Evolutionary conservation across 2,888 invertebrate species (phyloP).

Genomic region (Diarsia brunnea): DNA sequence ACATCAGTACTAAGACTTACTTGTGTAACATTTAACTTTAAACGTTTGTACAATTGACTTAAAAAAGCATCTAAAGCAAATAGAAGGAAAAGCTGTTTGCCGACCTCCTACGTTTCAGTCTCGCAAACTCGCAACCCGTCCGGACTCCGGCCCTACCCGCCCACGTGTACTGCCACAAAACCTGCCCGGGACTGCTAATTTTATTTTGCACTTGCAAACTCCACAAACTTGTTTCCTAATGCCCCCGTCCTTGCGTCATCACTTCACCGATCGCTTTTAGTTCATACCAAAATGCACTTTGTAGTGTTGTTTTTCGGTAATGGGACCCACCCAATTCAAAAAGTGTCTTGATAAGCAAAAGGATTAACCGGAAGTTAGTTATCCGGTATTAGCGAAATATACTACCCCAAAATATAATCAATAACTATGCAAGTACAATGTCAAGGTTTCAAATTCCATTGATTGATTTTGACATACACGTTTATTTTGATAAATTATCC

Average conservation of each 20-base stretch:
- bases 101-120: constrained; percentile 72
- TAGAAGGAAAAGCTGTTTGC: constrained; percentile 74
- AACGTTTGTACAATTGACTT: background rate
- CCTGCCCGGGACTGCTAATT: constrained; percentile 83
- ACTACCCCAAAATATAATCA: background rate
- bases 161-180: constrained; percentile 83
- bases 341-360: too few species aligned
- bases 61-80: constrained; percentile 13
- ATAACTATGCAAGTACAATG: too few species aligned
- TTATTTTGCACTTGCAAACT: constrained; percentile 79
- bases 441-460: background rate
- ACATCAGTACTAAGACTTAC: background rate
- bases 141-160: constrained; percentile 75
- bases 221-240: constrained; percentile 84
- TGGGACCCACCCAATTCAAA: background rate
- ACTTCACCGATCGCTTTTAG: constrained; percentile 29
- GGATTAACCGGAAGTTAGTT: background rate
- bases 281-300: constrained; percentile 20
- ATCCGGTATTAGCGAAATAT: background rate
- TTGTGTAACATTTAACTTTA: background rate
- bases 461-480: background rate
- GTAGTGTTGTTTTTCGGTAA: background rate
- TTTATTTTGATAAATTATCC: background rate
- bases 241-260: constrained; percentile 72
- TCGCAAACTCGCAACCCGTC: constrained; percentile 57